Base-by-base conservation (phyloP, 2,888 invertebrate genomes). In the Macaria notata region DNA sequence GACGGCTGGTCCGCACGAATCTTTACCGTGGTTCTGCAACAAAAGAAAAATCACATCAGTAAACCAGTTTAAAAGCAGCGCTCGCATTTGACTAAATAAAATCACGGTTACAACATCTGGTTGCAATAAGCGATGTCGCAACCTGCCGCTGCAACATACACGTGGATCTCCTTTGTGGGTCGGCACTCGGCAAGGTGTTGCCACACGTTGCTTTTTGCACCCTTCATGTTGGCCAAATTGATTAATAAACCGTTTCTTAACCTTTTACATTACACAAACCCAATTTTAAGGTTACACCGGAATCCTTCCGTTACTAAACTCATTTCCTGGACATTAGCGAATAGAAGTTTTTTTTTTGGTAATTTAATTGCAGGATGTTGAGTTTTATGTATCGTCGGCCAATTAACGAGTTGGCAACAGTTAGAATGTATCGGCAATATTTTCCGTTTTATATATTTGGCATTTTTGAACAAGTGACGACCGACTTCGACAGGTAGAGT, bases 21-120 rank as follows among this genome's bases (percentile, higher is more conserved):
- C 87, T 70, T 88, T 87, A 71, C 72, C 75, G 84, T 87, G 84
- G 78, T 81, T 87, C 92, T 92, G 88, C 62, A 92, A 92, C 88
- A 87, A 92, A 64, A 68, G 72, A 69, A 72, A 82, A 69, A 80
- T 54, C 54, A 82, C 77, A 75, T 89, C 74, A 88, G 74, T 78
- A 72, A 78, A 75, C 9, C 1, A 9, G 41, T n/a, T 8, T 65
- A 69, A 75, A 71, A 72, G 72, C 65, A 71, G 71, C 75, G 73
- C 69, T 72, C 77, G 75, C 74, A 74, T 68, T 77, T 73, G 75
- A 78, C 77, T 76, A 79, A 81, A 76, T 74, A 75, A 33, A 42
- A 75, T 73, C 72, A 72, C 57, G 58, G 65, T 86, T 84, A 80
- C 83, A 83, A 85, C 81, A 86, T 75, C 33, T 62, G 73, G 74